Evolutionary conservation across 2,888 invertebrate genomes (phyloP).

Genomic region (Ypsolopha scabrella): DNA sequence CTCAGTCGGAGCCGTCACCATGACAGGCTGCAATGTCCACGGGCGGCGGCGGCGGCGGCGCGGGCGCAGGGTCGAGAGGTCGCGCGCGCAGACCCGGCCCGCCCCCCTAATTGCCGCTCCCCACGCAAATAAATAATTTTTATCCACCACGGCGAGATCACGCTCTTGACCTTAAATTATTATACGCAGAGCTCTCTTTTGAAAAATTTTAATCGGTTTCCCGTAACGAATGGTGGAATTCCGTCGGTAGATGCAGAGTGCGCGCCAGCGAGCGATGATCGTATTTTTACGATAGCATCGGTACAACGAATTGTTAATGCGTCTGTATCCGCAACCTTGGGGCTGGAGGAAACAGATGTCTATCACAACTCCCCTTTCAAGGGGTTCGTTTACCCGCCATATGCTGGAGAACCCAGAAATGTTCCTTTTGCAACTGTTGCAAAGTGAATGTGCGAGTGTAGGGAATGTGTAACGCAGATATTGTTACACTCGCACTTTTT

Average conservation of each 20-base stretch:
- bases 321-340: conserved; percentile 25
- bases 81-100: conserved; percentile 56
- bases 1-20: conserved; percentile 27
- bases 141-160: conserved; percentile 52
- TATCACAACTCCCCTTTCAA: not conserved
- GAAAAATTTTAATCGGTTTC: conserved; percentile 50
- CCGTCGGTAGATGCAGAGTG: conserved; percentile 15
- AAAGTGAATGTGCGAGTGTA: no score
- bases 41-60: conserved; percentile 17
- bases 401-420: not conserved
- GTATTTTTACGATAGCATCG: conserved; percentile 29
- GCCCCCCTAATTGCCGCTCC: conserved; percentile 68
- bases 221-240: conserved; percentile 31
- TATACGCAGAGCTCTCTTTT: conserved; percentile 50
- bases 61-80: conserved; percentile 51
- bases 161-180: conserved; percentile 62
- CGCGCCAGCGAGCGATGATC: conserved; percentile 33
- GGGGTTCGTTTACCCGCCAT: not conserved
- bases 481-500: no score
- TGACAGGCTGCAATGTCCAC: conserved; percentile 35
- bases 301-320: conserved; percentile 55
- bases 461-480: no score
- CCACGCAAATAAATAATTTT: conserved; percentile 70
- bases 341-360: conserved; percentile 2
- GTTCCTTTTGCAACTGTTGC: no score